Conservation (phyloP, 2,888 invertebrate genomes). For the Spodoptera picta region DNA sequence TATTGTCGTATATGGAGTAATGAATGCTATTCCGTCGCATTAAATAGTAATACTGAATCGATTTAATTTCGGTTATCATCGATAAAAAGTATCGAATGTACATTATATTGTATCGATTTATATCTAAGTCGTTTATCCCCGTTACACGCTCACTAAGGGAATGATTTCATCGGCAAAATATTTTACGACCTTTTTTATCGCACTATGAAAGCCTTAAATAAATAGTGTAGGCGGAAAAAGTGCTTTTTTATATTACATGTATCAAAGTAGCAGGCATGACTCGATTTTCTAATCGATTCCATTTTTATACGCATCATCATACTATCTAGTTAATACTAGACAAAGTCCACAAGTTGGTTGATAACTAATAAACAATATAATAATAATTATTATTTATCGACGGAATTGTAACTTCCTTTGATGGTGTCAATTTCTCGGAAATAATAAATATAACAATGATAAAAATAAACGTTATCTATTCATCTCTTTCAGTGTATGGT, state of each 20-base stretch:
- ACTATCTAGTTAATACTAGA: no score
- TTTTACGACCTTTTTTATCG: constrained; percentile 47
- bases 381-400: no score
- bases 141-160: constrained; percentile 18
- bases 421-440: no score
- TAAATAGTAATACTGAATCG: background rate
- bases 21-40: constrained; percentile 7
- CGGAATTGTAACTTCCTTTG: no score
- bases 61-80: constrained; percentile 1
- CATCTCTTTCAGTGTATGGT: no score
- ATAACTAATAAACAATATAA: no score
- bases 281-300: constrained; percentile 18
- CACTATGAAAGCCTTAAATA: constrained; percentile 34
- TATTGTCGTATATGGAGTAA: constrained; percentile 22
- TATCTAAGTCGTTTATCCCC: constrained; percentile 25
- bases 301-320: constrained; percentile 17
- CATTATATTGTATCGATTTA: constrained; percentile 22
- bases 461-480: no score
- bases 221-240: constrained; percentile 40
- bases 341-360: no score
- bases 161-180: constrained; percentile 33
- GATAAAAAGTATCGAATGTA: background rate
- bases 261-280: background rate
- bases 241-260: constrained; percentile 11
- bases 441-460: no score